These are phyloP conservation scores for Halocaridina rubra DNA, from an alignment of 2,888 invertebrate species.

Conservation along the genomic window DNA sequence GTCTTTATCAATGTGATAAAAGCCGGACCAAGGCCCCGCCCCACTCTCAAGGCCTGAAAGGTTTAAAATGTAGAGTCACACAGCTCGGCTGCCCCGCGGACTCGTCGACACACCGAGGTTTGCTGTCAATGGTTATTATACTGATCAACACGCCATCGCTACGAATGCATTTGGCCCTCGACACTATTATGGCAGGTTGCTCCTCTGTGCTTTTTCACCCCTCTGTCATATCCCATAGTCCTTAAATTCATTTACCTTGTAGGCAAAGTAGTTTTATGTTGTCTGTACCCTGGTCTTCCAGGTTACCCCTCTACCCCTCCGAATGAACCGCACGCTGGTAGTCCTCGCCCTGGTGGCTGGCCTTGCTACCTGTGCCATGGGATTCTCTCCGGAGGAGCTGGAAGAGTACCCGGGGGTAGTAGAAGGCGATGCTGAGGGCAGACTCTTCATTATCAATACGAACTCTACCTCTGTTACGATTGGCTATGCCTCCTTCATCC, in stretches of 20 bases:
- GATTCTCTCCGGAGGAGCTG: slow-evolving; percentile 40
- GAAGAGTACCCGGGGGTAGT: slow-evolving; percentile 49
- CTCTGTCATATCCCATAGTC: slow-evolving; percentile 4
- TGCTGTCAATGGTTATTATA: background rate
- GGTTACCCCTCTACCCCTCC: slow-evolving; percentile 51
- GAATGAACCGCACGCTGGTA: slow-evolving; percentile 64
- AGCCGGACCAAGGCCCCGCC: slow-evolving; percentile 21
- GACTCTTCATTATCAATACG: slow-evolving; percentile 54
- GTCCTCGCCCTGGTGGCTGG: slow-evolving; percentile 60
- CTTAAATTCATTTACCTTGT: too few relatives aligned
- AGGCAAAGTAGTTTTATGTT: slow-evolving; percentile 24
- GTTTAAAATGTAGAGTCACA: slow-evolving; percentile 27
- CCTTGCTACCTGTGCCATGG: slow-evolving; percentile 52
- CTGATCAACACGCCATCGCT: slow-evolving; percentile 42
- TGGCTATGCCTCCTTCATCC: slow-evolving; percentile 56
- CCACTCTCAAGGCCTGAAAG: slow-evolving; percentile 15
- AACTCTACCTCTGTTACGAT: slow-evolving; percentile 62
- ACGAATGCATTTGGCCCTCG: slow-evolving; percentile 35
- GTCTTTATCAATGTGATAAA: background rate
- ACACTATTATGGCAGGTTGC: slow-evolving; percentile 40
- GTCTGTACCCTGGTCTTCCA: slow-evolving; percentile 54
- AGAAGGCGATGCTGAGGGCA: slow-evolving; percentile 45
- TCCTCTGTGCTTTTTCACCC: background rate
- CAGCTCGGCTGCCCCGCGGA: slow-evolving; percentile 52
- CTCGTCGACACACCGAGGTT: background rate